phyloP scores from a whole-genome alignment of 2,797 vertebrate species.

The Podargus strigoides region DNA sequence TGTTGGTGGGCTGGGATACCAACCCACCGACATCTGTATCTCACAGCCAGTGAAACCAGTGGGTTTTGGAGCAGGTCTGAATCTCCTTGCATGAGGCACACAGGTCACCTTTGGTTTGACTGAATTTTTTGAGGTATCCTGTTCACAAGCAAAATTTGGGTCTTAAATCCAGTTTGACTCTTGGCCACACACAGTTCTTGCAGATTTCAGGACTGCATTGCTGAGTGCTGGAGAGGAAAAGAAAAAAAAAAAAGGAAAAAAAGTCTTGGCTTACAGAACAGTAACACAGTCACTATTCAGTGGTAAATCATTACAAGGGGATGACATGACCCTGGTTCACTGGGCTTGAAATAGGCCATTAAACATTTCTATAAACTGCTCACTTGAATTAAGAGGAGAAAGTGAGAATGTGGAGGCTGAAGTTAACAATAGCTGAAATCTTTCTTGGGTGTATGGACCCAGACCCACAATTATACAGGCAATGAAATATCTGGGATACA shows the following conservation, averaged over 20 bases:
- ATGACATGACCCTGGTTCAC: not conserved
- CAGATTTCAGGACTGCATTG: not conserved
- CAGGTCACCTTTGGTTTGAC: not conserved
- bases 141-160: not conserved
- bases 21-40: not conserved
- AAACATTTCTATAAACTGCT: not conserved
- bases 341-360: not conserved
- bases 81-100: not conserved
- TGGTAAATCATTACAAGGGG: not conserved
- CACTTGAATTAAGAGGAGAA: not conserved
- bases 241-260: too few species aligned
- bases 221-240: not conserved
- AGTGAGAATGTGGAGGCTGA: not conserved
- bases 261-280: not conserved
- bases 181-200: not conserved
- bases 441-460: not conserved
- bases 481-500: not conserved
- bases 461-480: not conserved
- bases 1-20: not conserved
- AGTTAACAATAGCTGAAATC: not conserved
- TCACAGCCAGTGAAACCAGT: not conserved
- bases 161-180: not conserved
- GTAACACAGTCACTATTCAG: not conserved
- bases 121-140: not conserved
- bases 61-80: not conserved